Evolutionary conservation across 2,888 invertebrate species (phyloP), one percentile per base, ranked within the genome.

Genomic region (Leptinotarsa peninsularis): DNA sequence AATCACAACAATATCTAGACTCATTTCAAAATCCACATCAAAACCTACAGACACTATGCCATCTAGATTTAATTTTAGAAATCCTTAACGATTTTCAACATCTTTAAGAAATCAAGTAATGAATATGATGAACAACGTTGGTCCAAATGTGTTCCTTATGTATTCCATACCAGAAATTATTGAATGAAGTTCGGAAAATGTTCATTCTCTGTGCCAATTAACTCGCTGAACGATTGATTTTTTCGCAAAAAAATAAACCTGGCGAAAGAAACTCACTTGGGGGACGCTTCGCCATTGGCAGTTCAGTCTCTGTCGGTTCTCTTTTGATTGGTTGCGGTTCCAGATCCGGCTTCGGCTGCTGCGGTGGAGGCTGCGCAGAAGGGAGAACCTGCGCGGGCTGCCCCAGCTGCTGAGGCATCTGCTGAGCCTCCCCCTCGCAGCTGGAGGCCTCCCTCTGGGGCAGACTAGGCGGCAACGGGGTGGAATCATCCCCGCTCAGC

Each of bases 271-370:
- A 90, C 93, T 93, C 90, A 95, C 95, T 94, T 84, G 94, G 91
- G 82, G 94, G 95, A 90, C 95, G 92, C 89, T 95, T 96, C 80
- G 95, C 94, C 78, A 95, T 89, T 15, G 95, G 94, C 74, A 95
- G 91, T 85, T 94, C 90, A 83, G 91, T 87, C 88, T 95, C 93
- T 13, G 93, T 91, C 10, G 94, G 93, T 50, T 93, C 93, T 81
- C 94, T 89, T 87, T 94, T 94, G 79, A 93, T 88, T 18, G 88
- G 86, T 33, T 87, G 86, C 63, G 83, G 84, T 75, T 84, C 82
- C 72, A 75, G 84, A 79, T 68, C 83, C 79, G 78, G 83, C 77
- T 79, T 82, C 73, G 86, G 85, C 21, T 81, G 80, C 23, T 86
- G 86, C 15, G 85, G 86, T 14, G 80, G 79, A 18, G 80, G 79